These are phyloP conservation scores for Tinamus guttatus DNA, from an alignment of 2,113 vertebrate genomes.

Conservation along the genomic window DNA sequence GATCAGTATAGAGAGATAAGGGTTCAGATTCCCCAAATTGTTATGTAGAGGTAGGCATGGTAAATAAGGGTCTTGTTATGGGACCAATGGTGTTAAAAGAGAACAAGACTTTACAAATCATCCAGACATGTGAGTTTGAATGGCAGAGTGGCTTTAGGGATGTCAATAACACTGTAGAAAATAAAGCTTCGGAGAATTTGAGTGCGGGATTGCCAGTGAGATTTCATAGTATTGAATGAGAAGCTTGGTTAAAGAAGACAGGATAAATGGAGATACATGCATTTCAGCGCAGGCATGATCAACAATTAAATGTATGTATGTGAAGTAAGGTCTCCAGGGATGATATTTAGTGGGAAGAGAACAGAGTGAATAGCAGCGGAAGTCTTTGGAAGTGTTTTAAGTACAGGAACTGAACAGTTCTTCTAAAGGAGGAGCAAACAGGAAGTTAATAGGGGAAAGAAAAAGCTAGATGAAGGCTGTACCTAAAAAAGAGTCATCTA, in stretches of 20 bases:
- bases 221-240: neutral
- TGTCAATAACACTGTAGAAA: neutral
- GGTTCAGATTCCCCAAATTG: neutral
- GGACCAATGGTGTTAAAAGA: neutral
- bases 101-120: neutral
- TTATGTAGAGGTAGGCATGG: neutral
- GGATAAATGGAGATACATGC: rapidly evolving
- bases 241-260: neutral
- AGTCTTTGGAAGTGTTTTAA: neutral
- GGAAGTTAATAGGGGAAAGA: too few relatives aligned
- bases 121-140: neutral
- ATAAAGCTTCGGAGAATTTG: neutral
- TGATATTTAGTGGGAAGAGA: neutral
- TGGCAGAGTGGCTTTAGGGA: neutral
- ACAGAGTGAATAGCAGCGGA: too few relatives aligned
- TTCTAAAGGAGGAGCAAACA: neutral
- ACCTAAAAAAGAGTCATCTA: neutral
- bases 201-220: neutral
- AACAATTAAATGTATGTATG: rapidly evolving
- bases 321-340: neutral
- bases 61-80: neutral
- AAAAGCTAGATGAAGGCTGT: neutral
- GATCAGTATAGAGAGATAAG: neutral
- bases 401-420: neutral
- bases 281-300: neutral